Base-by-base conservation (phyloP, 2,797 vertebrate genomes). In the Schizopygopsis malacanthus region DNA sequence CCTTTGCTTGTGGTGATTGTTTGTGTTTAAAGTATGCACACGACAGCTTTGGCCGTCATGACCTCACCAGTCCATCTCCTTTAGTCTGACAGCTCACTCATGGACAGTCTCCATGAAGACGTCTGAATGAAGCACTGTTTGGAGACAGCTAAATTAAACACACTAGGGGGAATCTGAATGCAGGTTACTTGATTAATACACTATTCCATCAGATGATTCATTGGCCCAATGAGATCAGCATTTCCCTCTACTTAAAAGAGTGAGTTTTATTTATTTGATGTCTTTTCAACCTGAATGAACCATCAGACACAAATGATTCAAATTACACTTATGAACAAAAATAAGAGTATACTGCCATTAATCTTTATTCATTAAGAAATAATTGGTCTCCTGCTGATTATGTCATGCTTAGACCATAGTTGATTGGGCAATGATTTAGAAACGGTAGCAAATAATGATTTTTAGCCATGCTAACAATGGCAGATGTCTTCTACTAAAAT, bases 331-430 rank as follows among this genome's bases (percentile, higher is more conserved):
- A 18, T 37, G 37, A 37, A 37, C 28, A 83, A 3, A 76, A 83
- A 67, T 28, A 13, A 16, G 56, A 65, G 28, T 67, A 39, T 83
- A 16, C 12, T 2, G 7, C 7, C 6, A 84, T 59, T 85, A 22
- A 86, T 86, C 78, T 78, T 73, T 10, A 83, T 83, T 77, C 80
- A 77, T 83, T 56, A 79, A 75, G 61, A 75, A 22, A 79, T 41
- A 37, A 89, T 87, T 85, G 90, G 89, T 71, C 76, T 90, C 88
- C 88, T 92, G 92, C 92, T 92, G 89, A 79, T 82, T 90, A 90
- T 91, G 91, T 92, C 92, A 91, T 94, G 91, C 93, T 91, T 85
- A 87, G 92, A 91, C 92, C 93, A 93, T 88, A 92, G 89, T 78
- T 87, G 90, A 93, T 88, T 93, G 92, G 86, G 92, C 88, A 81